Conservation (phyloP, 2,888 invertebrate species). For the Octodonta nipae region DNA sequence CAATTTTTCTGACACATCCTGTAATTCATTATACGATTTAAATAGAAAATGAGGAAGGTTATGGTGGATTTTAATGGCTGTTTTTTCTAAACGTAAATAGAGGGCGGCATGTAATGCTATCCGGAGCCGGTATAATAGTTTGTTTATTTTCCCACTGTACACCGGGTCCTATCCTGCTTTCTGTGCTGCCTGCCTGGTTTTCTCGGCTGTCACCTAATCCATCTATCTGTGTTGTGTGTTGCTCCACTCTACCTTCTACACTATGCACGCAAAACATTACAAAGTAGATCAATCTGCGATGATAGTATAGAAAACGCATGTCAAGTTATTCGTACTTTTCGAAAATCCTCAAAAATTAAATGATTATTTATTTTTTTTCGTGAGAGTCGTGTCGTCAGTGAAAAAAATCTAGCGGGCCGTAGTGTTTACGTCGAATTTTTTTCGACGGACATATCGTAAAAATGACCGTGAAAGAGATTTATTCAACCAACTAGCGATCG, state of each 20-base stretch:
- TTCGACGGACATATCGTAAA: slow-evolving; percentile 32
- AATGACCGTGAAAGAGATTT: slow-evolving; percentile 38
- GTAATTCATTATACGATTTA: too few species aligned
- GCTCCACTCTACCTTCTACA: too few species aligned
- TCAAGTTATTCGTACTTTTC: slow-evolving; percentile 23
- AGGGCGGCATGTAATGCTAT: slow-evolving; percentile 34
- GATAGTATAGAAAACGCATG: slow-evolving; percentile 28
- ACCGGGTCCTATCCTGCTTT: slow-evolving; percentile 31
- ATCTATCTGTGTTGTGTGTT: slow-evolving; percentile 24
- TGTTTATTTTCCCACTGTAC: slow-evolving; percentile 36
- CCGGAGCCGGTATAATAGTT: slow-evolving; percentile 34
- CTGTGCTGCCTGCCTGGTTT: too few species aligned
- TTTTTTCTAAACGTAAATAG: slow-evolving; percentile 21
- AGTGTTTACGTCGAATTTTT: slow-evolving; percentile 28
- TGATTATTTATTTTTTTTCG: too few species aligned
- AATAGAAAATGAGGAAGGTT: too few species aligned
- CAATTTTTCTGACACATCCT: too few species aligned
- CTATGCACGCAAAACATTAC: slow-evolving; percentile 36
- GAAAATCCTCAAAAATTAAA: too few species aligned
- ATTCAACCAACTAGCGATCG: too few species aligned
- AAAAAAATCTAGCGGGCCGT: too few species aligned
- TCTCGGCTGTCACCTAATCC: slow-evolving; percentile 36
- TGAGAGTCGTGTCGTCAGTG: too few species aligned
- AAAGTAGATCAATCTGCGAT: slow-evolving; percentile 37
- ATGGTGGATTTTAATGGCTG: too few species aligned